phyloP scores from a whole-genome alignment of 2,797 vertebrate genomes.

The Paedocypris micromegethes region DNA sequence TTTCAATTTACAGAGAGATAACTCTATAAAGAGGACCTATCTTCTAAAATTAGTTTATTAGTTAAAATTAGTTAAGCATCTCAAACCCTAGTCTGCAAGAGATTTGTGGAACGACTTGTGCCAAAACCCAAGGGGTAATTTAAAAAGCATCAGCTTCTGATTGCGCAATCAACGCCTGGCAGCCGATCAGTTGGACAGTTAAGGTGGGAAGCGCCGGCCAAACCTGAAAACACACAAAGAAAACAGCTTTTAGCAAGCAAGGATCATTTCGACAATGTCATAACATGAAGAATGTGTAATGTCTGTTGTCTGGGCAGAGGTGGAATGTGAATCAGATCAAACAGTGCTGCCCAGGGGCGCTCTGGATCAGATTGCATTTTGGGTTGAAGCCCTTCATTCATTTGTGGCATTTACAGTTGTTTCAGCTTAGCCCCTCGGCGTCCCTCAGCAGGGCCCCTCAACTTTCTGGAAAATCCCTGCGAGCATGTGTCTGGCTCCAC shows the following conservation, averaged over 20 bases:
- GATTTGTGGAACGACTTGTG: too few species aligned
- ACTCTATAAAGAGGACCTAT: slow-evolving; percentile 3
- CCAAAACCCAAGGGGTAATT: neutral
- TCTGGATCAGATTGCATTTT: slow-evolving; percentile 69
- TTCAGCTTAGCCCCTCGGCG: slow-evolving; percentile 47
- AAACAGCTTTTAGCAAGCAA: slow-evolving; percentile 49
- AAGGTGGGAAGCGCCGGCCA: neutral
- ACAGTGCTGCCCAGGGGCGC: slow-evolving; percentile 54
- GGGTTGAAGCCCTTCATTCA: slow-evolving; percentile 73
- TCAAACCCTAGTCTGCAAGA: slow-evolving; percentile 1
- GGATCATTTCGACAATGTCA: slow-evolving; percentile 60
- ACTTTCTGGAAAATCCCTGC: slow-evolving; percentile 72
- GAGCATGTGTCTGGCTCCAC: slow-evolving; percentile 72
- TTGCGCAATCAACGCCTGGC: slow-evolving; percentile 15
- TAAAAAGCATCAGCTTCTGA: slow-evolving; percentile 11
- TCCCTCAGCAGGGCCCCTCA: slow-evolving; percentile 67
- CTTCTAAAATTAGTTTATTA: neutral
- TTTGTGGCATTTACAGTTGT: slow-evolving; percentile 77
- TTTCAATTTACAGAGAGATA: neutral
- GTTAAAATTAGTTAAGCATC: neutral
- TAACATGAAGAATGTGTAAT: slow-evolving; percentile 56
- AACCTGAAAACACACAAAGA: slow-evolving; percentile 13
- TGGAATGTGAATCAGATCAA: slow-evolving; percentile 66
- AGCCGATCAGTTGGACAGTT: slow-evolving; percentile 4
- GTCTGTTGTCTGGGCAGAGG: slow-evolving; percentile 54